phyloP scores from a whole-genome alignment of 2,888 invertebrate genomes.

The Druceiella hillmani region DNA sequence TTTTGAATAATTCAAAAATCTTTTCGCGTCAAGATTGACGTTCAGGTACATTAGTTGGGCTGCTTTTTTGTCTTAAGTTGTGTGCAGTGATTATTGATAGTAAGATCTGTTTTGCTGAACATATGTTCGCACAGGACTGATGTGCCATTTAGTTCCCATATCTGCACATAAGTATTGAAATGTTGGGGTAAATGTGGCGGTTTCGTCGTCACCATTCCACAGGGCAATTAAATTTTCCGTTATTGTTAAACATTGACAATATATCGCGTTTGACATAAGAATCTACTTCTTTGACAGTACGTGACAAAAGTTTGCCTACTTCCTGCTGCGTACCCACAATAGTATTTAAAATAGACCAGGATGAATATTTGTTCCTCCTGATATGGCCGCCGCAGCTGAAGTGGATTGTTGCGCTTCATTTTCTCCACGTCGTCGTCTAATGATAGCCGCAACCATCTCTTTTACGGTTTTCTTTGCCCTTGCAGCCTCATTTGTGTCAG shows the following conservation, averaged over 20 bases:
- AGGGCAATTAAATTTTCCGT: constrained; percentile 18
- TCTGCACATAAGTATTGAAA: neutral
- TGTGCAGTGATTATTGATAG: constrained; percentile 2
- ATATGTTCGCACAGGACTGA: constrained; percentile 4
- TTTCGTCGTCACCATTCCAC: constrained; percentile 21
- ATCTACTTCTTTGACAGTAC: constrained; percentile 21
- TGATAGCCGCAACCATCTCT: too few relatives aligned
- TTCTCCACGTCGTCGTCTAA: too few relatives aligned
- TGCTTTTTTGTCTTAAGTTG: neutral
- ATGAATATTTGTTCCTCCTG: constrained; percentile 6
- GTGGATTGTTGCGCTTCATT: neutral
- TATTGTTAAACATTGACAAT: constrained; percentile 9
- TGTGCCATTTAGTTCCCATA: constrained; percentile 3
- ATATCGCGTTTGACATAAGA: constrained; percentile 20
- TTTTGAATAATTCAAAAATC: too few relatives aligned
- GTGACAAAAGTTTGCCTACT: constrained; percentile 10
- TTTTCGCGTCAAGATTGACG: too few relatives aligned
- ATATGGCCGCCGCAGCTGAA: constrained; percentile 1
- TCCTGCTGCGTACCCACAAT: too few relatives aligned
- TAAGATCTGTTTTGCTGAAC: constrained; percentile 5
- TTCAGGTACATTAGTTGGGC: too few relatives aligned
- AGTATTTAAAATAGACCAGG: too few relatives aligned
- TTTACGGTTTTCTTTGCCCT: too few relatives aligned
- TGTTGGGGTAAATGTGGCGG: neutral
- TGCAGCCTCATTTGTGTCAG: too few relatives aligned